phyloP scores from a whole-genome alignment of 2,888 invertebrate genomes.

The Drosophila vallismaia region DNA sequence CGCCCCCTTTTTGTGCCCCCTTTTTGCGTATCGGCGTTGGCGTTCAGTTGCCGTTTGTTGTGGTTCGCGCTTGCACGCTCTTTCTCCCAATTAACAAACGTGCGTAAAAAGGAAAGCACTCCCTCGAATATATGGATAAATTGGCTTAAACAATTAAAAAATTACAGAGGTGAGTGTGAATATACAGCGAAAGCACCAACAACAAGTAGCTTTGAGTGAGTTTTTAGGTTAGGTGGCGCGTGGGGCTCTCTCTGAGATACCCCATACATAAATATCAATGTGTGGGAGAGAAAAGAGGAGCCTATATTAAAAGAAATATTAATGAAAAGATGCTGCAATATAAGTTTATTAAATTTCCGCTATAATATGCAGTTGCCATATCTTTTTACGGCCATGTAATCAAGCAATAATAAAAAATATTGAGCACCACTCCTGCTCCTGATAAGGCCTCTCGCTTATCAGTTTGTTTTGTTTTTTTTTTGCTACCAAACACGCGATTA shows the following conservation, averaged over 20 bases:
- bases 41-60: conserved; percentile 60
- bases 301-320: background rate
- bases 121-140: conserved; percentile 1
- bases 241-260: conserved; percentile 25
- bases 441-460: conserved; percentile 26
- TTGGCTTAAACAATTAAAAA: background rate
- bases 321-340: background rate
- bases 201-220: conserved; percentile 1
- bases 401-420: conserved; percentile 1
- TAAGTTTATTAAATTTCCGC: background rate
- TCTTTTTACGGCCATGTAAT: background rate
- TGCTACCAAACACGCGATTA: conserved; percentile 17
- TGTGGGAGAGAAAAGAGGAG: background rate
- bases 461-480: conserved; percentile 11
- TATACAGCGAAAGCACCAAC: background rate
- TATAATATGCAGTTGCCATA: background rate
- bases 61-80: conserved; percentile 34
- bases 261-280: background rate
- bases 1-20: conserved; percentile 13
- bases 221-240: conserved; percentile 20
- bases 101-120: background rate
- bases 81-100: background rate
- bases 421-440: conserved; percentile 2
- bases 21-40: conserved; percentile 31
- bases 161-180: conserved; percentile 4